phyloP scores from a whole-genome alignment of 2,797 vertebrate species.

The Microtus obscurus region DNA sequence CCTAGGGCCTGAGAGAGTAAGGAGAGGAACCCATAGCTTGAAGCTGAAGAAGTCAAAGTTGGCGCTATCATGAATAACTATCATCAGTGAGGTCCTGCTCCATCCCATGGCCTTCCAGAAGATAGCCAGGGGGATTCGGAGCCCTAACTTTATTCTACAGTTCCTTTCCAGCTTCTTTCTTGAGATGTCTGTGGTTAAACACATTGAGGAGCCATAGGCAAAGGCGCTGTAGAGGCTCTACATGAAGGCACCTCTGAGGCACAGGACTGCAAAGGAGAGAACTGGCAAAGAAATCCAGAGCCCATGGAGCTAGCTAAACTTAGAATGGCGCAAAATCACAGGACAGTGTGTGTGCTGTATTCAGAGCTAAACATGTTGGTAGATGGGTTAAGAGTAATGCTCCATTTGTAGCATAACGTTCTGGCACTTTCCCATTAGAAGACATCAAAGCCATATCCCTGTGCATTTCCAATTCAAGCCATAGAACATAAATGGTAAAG shows the following conservation, averaged over 20 bases:
- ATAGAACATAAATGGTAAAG: constrained; percentile 49
- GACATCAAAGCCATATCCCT: constrained; percentile 41
- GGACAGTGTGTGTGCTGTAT: neutral
- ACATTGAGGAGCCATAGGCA: neutral
- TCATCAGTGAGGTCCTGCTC: neutral
- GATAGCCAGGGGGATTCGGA: too few species aligned
- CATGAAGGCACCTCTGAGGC: neutral
- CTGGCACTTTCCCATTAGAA: constrained; percentile 40
- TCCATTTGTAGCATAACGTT: constrained; percentile 43
- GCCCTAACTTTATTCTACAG: neutral
- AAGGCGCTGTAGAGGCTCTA: neutral
- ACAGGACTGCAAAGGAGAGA: neutral
- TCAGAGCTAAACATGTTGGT: constrained; percentile 43
- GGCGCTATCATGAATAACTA: neutral
- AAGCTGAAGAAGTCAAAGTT: neutral
- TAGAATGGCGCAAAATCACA: neutral
- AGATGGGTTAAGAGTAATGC: neutral
- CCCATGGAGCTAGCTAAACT: neutral
- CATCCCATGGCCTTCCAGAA: neutral
- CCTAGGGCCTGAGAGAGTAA: neutral
- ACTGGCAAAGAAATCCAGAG: neutral
- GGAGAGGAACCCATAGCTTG: neutral
- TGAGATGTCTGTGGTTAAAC: neutral
- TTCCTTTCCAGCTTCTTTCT: neutral
- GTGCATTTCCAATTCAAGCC: constrained; percentile 46